Percentiles rank a stretch among this genome's conserved stretches.
phyloP scores from a whole-genome alignment of 2,113 vertebrate genomes.

The Halcyon senegalensis region DNA sequence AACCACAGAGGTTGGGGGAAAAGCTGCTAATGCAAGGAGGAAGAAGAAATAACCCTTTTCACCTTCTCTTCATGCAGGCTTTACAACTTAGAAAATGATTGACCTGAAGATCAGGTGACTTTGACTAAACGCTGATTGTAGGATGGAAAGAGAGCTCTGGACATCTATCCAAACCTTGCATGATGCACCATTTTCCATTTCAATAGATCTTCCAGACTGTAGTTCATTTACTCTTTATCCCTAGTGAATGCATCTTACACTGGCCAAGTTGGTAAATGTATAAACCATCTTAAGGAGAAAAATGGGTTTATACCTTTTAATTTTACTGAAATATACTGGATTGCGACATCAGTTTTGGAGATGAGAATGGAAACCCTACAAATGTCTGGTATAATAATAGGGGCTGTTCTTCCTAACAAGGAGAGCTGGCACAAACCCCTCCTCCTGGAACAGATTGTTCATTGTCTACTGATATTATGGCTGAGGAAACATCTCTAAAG shows the following conservation, averaged over 20 bases:
- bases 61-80: background rate
- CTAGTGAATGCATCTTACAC: background rate
- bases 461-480: background rate
- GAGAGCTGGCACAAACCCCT: background rate
- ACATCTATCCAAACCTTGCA: background rate
- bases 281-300: constrained; percentile 3
- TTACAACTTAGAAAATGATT: background rate
- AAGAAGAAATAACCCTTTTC: background rate
- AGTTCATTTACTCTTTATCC: background rate
- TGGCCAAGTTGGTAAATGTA: background rate
- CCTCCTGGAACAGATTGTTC: background rate
- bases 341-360: constrained; percentile 1
- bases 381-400: background rate
- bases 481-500: background rate
- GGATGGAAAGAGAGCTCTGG: background rate
- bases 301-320: background rate
- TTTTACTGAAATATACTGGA: background rate
- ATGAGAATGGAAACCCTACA: constrained; percentile 2
- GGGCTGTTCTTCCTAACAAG: background rate
- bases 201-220: background rate
- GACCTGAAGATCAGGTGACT: background rate
- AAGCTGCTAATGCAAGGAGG: background rate
- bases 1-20: background rate
- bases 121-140: background rate
- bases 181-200: background rate